A percentile compares a stretch with the other conserved stretches of the same genome.
Conservation (phyloP, 1,140 invertebrate species). For the Leptinotarsa undecemlineata region DNA sequence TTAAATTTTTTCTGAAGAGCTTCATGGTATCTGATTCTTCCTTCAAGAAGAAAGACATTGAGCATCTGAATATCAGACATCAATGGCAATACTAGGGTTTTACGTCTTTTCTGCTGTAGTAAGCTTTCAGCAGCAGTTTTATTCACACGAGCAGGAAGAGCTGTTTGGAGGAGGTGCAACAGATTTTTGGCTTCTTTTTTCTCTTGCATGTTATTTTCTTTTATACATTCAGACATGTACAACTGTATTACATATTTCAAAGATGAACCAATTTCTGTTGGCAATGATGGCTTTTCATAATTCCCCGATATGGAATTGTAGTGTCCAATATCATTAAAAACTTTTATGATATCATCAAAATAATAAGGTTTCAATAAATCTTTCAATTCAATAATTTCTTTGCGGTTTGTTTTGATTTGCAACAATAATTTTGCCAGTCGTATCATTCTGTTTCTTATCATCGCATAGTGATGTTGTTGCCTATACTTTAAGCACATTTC, state of each 20-base stretch:
- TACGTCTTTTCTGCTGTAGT: background rate
- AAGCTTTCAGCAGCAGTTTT: background rate
- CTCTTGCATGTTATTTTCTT: background rate
- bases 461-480: background rate
- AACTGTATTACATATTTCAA: constrained; percentile 1
- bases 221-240: background rate
- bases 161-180: background rate
- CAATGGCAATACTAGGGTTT: background rate
- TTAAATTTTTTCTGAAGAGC: background rate
- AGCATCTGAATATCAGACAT: background rate
- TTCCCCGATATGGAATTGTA: background rate
- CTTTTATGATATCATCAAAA: background rate
- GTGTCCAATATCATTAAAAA: background rate
- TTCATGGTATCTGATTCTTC: constrained; percentile 4
- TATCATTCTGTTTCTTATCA: background rate
- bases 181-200: constrained; percentile 1
- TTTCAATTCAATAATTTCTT: background rate
- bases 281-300: background rate
- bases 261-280: background rate
- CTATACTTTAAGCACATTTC: background rate
- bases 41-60: background rate
- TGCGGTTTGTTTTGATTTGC: background rate
- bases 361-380: background rate
- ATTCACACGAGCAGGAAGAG: background rate
- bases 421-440: background rate